Base-by-base conservation (phyloP, 2,888 invertebrate genomes). In the Cantharis rustica region DNA sequence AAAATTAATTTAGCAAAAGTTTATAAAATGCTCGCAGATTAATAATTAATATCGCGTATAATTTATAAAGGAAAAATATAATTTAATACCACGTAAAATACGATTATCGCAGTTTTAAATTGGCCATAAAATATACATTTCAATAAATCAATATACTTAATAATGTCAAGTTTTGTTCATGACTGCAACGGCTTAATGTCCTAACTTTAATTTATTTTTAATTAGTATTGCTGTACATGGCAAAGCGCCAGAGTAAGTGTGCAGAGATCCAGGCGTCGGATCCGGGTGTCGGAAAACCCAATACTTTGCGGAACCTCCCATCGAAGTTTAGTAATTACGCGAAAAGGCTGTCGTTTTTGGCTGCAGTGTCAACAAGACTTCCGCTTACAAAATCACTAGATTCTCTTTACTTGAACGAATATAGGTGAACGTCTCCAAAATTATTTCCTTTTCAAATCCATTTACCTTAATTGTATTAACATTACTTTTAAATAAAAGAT, bases 251-350 rank as follows among this genome's bases (percentile, higher is more conserved):
- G 80, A 72, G 23, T 66, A 66, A 79, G 80, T 79, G 80, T 80
- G 81, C 80, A 72, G 78, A 75, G 27, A 68, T 72, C 73, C 69
- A 66, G 73, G 72, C 73, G 73, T 73, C 71, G 75, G 61, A 63
- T 73, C 23, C 73, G 72, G 78, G 64, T 72, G 68, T 72, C 71
- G 73, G 76, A 76, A 78, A 78, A 71, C 76, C 76, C 69, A 78
- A 78, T 75, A 76, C 78, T 78, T 78, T 73, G 76, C 23, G 64
- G 64, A 66, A 80, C 82, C 82, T 81, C 80, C 79, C 80, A 73
- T 78, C 81, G 81, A 83, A 83, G 82, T 83, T 83, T 83, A 81
- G 82, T 83, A 83, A 83, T 83, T 83, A 83, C 82, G 81, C 80
- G 78, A 78, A 78, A 78, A 78, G 78, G 78, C 78, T 76, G 78